Conservation (phyloP, 2,797 vertebrate species). For the Percopsis omiscomaycus region DNA sequence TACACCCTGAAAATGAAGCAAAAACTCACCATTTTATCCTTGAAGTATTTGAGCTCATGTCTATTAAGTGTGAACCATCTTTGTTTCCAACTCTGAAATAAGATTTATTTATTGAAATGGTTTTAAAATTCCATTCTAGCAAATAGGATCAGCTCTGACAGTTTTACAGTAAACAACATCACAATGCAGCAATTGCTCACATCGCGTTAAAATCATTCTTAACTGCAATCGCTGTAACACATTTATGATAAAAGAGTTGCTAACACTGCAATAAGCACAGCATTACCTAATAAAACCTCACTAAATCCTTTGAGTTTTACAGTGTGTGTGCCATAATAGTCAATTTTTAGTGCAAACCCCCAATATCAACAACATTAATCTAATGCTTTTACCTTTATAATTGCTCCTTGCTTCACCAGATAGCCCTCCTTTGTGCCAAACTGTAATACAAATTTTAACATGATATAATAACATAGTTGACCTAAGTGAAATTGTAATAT, state of each 20-base stretch:
- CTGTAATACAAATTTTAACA: slow-evolving; percentile 66
- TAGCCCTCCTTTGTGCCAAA: slow-evolving; percentile 96
- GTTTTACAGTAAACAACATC: not conserved
- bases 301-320: not conserved
- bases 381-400: slow-evolving; percentile 85
- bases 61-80: slow-evolving; percentile 94
- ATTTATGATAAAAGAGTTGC: not conserved
- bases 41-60: slow-evolving; percentile 96
- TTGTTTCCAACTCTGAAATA: slow-evolving; percentile 91
- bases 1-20: not conserved
- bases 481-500: not conserved
- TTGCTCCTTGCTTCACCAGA: slow-evolving; percentile 91
- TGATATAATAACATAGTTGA: slow-evolving; percentile 1
- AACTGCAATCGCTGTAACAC: not conserved
- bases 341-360: not conserved
- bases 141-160: not conserved
- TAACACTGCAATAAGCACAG: not conserved
- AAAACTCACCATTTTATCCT: slow-evolving; percentile 89
- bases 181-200: not conserved
- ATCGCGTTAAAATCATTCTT: not conserved
- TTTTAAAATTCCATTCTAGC: not conserved
- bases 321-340: too few species aligned
- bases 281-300: not conserved
- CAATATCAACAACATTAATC: not conserved
- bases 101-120: slow-evolving; percentile 2